These are phyloP conservation scores for Encarsia formosa DNA, from an alignment of 2,888 invertebrate genomes.

Conservation along the genomic window DNA sequence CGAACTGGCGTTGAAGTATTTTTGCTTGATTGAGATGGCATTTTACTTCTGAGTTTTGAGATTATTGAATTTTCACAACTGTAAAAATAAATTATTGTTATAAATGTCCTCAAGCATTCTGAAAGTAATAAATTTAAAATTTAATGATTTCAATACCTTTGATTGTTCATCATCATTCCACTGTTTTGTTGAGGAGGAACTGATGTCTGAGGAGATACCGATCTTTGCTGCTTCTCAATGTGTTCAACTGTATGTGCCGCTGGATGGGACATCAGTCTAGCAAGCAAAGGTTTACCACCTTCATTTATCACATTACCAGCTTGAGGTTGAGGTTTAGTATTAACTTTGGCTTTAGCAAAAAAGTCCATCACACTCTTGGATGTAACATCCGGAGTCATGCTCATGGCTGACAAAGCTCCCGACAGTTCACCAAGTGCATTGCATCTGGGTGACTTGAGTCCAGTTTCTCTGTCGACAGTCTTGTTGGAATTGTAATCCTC, in stretches of 20 bases:
- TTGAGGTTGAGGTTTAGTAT: conserved; percentile 45
- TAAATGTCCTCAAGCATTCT: not conserved
- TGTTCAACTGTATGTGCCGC: conserved; percentile 77
- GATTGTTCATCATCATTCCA: conserved; percentile 24
- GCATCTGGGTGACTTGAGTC: conserved; percentile 38
- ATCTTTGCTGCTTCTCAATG: conserved; percentile 81
- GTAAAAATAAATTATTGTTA: not conserved
- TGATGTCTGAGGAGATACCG: conserved; percentile 63
- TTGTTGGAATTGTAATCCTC: conserved; percentile 73
- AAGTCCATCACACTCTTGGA: conserved; percentile 85
- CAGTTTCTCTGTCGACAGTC: conserved; percentile 28
- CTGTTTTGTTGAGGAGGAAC: conserved; percentile 11
- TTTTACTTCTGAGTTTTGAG: conserved; percentile 29
- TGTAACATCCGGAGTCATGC: conserved; percentile 65
- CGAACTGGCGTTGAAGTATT: conserved; percentile 11
- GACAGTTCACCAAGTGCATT: conserved; percentile 34
- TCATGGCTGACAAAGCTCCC: conserved; percentile 51
- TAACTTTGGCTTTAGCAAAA: conserved; percentile 68
- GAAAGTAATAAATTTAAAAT: not conserved
- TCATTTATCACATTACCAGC: conserved; percentile 51
- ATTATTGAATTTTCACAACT: conserved; percentile 26
- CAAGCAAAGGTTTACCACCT: conserved; percentile 63
- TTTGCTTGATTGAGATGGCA: conserved; percentile 19
- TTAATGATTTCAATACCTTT: conserved; percentile 11
- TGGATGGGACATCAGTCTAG: conserved; percentile 78